Percentiles rank a stretch among this genome's conserved stretches.
phyloP scores from a whole-genome alignment of 2,888 invertebrate genomes.

The Suillia variegata region DNA sequence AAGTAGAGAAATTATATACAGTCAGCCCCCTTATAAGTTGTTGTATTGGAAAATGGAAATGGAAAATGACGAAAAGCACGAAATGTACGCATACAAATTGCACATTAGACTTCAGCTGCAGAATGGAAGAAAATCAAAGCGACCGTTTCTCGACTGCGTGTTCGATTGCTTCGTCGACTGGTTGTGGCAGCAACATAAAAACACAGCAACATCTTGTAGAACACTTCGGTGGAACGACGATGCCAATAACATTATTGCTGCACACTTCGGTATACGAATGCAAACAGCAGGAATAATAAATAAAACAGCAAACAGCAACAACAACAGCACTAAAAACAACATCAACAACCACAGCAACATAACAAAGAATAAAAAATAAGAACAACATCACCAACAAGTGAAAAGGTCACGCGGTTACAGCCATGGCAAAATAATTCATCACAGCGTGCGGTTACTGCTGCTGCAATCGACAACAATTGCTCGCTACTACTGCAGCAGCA shows the following conservation, averaged over 20 bases:
- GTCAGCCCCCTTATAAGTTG: too few species aligned
- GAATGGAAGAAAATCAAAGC: not conserved
- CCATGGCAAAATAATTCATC: not conserved
- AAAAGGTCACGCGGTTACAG: not conserved
- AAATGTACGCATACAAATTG: conserved; percentile 7
- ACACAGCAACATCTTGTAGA: conserved; percentile 1
- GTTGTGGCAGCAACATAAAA: not conserved
- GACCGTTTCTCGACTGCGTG: not conserved
- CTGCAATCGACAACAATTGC: too few species aligned
- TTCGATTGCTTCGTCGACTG: too few species aligned
- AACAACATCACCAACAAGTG: not conserved
- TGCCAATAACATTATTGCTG: not conserved
- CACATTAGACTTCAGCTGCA: not conserved
- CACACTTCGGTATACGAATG: not conserved
- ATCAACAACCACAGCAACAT: too few species aligned
- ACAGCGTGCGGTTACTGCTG: not conserved
- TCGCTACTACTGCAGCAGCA: too few species aligned
- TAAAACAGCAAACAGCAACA: too few species aligned
- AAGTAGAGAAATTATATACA: too few species aligned
- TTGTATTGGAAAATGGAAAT: too few species aligned
- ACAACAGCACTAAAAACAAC: not conserved
- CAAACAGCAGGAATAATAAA: conserved; percentile 1
- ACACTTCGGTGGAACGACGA: not conserved
- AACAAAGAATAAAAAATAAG: not conserved
- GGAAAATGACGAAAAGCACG: conserved; percentile 1